A percentile compares a stretch with the other conserved stretches of the same genome.
Conservation (phyloP, 2,888 invertebrate genomes). For the Limnephilus lunatus region DNA sequence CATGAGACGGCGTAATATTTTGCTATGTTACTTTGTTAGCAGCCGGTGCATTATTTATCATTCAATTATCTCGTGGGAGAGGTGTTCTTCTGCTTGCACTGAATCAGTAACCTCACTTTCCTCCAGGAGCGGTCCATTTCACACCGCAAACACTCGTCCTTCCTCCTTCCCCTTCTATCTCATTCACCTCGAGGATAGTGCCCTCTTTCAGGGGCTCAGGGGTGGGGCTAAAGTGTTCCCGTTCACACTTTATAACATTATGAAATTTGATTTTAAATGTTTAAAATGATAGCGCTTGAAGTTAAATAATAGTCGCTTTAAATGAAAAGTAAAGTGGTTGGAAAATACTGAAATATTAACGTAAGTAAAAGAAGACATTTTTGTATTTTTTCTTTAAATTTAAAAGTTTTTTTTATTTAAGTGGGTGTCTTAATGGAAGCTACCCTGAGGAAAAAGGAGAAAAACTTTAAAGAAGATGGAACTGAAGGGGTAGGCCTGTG, state of each 20-base stretch:
- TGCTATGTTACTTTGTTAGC: conserved; percentile 51
- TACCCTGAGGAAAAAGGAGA: too few relatives aligned
- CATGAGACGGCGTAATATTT: conserved; percentile 49
- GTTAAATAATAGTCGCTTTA: neutral
- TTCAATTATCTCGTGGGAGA: conserved; percentile 56
- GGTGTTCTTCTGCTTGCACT: conserved; percentile 37
- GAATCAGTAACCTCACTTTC: conserved; percentile 16
- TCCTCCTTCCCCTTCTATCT: neutral
- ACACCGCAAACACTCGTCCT: conserved; percentile 19
- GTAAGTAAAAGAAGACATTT: neutral
- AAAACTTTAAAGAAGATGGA: too few relatives aligned
- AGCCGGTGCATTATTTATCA: conserved; percentile 62
- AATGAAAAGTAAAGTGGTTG: neutral
- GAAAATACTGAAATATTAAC: neutral
- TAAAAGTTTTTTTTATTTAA: neutral
- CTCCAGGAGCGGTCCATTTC: conserved; percentile 9
- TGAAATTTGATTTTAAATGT: neutral
- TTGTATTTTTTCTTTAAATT: neutral
- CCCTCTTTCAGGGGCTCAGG: neutral
- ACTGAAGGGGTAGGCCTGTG: too few relatives aligned
- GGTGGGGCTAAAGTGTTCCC: neutral
- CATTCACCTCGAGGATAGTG: neutral
- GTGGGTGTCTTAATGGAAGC: neutral
- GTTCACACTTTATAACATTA: neutral
- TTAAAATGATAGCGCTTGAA: neutral